Evolutionary conservation across 2,888 invertebrate species (phyloP).

Genomic region (Ceramica pisi): DNA sequence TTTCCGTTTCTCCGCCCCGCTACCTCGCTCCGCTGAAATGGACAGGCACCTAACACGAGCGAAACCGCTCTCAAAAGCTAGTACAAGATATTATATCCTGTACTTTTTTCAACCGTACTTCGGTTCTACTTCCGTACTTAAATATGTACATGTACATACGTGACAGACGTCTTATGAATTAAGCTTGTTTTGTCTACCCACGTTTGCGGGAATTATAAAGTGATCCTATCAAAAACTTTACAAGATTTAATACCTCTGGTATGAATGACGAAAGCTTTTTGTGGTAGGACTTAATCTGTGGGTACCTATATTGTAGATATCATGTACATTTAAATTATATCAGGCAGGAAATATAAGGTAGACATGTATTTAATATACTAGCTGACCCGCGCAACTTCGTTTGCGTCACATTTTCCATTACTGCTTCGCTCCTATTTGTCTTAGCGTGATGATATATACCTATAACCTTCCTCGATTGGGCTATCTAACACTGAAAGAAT

Average conservation of each 20-base stretch:
- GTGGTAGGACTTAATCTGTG: neutral
- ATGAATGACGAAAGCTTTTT: conserved; percentile 31
- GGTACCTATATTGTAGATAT: neutral
- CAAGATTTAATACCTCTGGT: conserved; percentile 28
- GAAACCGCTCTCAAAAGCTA: too few relatives aligned
- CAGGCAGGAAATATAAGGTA: neutral
- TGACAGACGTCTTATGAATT: conserved; percentile 42
- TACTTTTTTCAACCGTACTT: conserved; percentile 9
- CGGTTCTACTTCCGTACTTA: conserved; percentile 2
- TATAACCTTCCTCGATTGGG: too few relatives aligned
- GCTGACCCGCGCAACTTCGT: too few relatives aligned
- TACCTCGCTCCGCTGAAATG: too few relatives aligned
- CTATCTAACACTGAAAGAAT: too few relatives aligned
- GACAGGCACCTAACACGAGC: too few relatives aligned
- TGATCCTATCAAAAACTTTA: conserved; percentile 54
- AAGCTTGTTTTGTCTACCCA: conserved; percentile 34
- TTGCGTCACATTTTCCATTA: too few relatives aligned
- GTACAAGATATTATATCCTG: neutral
- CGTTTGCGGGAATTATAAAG: conserved; percentile 46
- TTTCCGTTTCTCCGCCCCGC: too few relatives aligned
- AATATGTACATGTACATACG: conserved; percentile 8
- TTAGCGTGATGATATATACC: too few relatives aligned
- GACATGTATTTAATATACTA: neutral
- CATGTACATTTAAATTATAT: conserved; percentile 12
- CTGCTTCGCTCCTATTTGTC: too few relatives aligned